A percentile compares a stretch with the other conserved stretches of the same genome.
phyloP scores from a whole-genome alignment of 1,140 invertebrate genomes.

The Sitophilus oryzae region DNA sequence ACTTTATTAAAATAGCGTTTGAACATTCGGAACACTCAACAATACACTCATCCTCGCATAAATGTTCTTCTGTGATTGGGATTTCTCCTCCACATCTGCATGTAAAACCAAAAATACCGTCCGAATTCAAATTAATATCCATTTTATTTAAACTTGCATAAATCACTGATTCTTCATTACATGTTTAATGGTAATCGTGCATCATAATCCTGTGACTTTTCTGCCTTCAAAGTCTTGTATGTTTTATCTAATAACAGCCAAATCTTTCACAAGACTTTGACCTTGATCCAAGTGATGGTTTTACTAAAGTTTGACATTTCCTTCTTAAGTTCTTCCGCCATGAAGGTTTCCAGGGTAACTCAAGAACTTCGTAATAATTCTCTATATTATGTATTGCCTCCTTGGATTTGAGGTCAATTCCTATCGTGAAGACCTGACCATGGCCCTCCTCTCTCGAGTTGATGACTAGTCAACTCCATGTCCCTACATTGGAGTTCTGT shows the following conservation, averaged over 20 bases:
- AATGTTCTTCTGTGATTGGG: constrained; percentile 45
- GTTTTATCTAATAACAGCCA: constrained; percentile 54
- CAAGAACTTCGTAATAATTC: constrained; percentile 55
- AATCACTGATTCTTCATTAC: constrained; percentile 50
- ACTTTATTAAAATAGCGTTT: constrained; percentile 52
- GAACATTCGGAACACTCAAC: constrained; percentile 63
- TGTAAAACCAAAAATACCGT: constrained; percentile 47
- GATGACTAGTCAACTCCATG: no score
- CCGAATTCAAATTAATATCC: constrained; percentile 47
- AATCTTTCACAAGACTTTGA: constrained; percentile 43
- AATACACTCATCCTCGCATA: constrained; percentile 44
- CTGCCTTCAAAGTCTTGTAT: constrained; percentile 55
- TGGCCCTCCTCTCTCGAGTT: no score
- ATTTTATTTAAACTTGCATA: constrained; percentile 50
- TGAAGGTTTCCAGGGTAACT: constrained; percentile 49
- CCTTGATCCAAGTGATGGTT: constrained; percentile 61
- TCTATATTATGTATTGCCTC: not conserved
- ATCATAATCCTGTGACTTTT: constrained; percentile 53
- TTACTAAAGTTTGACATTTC: constrained; percentile 55
- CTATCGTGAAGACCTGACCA: no score
- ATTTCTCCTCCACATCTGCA: constrained; percentile 63
- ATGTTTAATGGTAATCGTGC: constrained; percentile 43
- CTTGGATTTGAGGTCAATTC: no score
- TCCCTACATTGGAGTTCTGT: no score
- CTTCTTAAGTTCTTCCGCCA: constrained; percentile 55